Evolutionary conservation across 2,888 invertebrate genomes (phyloP).

Genomic region (Mycalesis mineus): DNA sequence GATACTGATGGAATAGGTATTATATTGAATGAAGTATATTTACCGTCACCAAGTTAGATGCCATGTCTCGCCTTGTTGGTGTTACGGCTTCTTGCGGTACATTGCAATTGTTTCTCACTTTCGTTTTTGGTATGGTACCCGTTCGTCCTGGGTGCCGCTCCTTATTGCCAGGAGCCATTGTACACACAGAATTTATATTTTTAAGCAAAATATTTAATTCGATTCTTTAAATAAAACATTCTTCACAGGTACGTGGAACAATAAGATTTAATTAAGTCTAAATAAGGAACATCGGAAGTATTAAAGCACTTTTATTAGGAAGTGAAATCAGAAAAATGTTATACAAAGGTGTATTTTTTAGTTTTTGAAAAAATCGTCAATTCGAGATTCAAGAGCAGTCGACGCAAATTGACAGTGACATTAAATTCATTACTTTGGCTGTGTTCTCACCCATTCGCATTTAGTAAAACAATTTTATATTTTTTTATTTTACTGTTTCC

Average conservation of each 20-base stretch:
- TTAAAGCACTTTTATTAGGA: conserved; percentile 3
- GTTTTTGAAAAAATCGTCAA: conserved; percentile 2
- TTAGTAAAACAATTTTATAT: too few species aligned
- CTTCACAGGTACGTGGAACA: background rate
- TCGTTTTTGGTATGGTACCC: conserved; percentile 83
- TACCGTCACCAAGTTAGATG: conserved; percentile 72
- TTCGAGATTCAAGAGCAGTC: conserved; percentile 17
- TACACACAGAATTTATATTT: conserved; percentile 29
- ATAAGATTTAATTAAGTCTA: background rate
- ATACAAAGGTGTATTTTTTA: background rate
- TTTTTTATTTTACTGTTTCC: too few species aligned
- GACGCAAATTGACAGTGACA: conserved; percentile 29
- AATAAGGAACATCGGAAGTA: background rate
- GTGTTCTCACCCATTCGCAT: background rate
- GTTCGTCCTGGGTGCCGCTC: conserved; percentile 75
- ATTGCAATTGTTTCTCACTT: conserved; percentile 79
- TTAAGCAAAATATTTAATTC: conserved; percentile 16
- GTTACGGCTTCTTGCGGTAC: conserved; percentile 80
- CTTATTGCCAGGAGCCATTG: conserved; percentile 76
- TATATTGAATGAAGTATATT: conserved; percentile 26
- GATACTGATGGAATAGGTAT: background rate
- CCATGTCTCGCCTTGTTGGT: conserved; percentile 79
- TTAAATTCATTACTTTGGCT: background rate
- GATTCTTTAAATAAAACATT: conserved; percentile 20
- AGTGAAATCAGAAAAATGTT: background rate